These are phyloP conservation scores for Pseudorasbora parva DNA, from an alignment of 2,113 vertebrate species.

Conservation along the genomic window DNA sequence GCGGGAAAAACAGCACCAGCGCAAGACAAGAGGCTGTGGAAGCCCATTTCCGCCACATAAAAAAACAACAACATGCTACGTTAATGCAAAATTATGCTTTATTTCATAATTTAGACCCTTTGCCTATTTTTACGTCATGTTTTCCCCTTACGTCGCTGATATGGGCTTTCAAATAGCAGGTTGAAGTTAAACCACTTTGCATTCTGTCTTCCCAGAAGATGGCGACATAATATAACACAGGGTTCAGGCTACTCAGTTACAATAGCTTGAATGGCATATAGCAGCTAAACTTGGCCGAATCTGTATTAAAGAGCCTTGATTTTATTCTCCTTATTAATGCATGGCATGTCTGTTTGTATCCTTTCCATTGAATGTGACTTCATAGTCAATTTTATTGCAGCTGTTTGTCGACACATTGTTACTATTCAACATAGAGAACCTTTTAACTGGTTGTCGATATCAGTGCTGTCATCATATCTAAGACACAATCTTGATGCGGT, in stretches of 20 bases:
- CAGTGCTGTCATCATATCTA: background rate
- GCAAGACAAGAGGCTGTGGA: background rate
- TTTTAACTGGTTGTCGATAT: background rate
- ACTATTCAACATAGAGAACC: background rate
- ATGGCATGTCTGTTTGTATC: background rate
- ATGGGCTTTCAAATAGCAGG: background rate
- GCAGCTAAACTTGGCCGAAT: background rate
- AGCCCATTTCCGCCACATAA: no score
- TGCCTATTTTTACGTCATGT: no score
- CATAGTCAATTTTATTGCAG: background rate
- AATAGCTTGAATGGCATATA: background rate
- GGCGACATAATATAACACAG: conserved; percentile 3
- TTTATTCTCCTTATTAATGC: background rate
- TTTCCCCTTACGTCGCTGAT: no score
- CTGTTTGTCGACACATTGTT: background rate
- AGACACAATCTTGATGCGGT: conserved; percentile 6
- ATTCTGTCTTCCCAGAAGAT: conserved; percentile 25
- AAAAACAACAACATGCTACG: no score
- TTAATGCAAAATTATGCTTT: no score
- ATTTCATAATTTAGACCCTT: no score
- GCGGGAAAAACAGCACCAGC: background rate
- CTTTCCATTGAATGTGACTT: background rate
- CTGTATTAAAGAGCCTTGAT: background rate
- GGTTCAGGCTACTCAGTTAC: background rate
- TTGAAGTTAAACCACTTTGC: background rate